A percentile compares a stretch with the other conserved stretches of the same genome.
Evolutionary conservation across 2,113 vertebrate genomes (phyloP).

Genomic region (Mustela nigripes): DNA sequence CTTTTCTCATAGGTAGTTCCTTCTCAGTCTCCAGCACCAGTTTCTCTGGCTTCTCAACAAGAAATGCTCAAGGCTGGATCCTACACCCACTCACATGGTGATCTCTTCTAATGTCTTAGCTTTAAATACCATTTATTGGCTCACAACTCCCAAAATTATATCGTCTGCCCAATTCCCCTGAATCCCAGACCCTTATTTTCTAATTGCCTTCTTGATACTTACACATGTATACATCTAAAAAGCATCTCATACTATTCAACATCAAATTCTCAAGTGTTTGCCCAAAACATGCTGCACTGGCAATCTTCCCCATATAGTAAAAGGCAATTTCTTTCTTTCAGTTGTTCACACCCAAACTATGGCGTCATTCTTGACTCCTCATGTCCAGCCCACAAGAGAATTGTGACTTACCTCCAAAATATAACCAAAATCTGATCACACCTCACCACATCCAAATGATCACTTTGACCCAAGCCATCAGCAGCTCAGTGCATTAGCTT

Average conservation of each 20-base stretch:
- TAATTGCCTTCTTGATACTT: background rate
- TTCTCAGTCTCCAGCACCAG: background rate
- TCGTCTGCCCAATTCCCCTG: background rate
- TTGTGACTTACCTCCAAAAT: background rate
- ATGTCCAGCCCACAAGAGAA: background rate
- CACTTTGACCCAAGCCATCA: background rate
- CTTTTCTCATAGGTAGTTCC: background rate
- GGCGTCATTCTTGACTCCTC: background rate
- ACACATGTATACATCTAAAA: background rate
- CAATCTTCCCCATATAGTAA: background rate
- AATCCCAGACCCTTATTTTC: conserved; percentile 28
- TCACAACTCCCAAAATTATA: background rate
- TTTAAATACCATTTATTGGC: background rate
- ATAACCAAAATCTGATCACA: background rate
- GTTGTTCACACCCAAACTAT: background rate
- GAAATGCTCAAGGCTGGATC: background rate
- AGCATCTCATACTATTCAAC: background rate
- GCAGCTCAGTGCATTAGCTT: background rate
- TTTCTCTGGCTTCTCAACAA: background rate
- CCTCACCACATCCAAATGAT: background rate
- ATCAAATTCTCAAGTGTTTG: background rate
- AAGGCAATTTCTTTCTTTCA: background rate
- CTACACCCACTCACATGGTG: background rate
- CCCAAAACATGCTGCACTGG: background rate
- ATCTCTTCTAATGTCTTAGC: background rate